A percentile compares a stretch with the other conserved stretches of the same genome.
phyloP scores from a whole-genome alignment of 1,140 invertebrate genomes.

The Drosophila nasuta region DNA sequence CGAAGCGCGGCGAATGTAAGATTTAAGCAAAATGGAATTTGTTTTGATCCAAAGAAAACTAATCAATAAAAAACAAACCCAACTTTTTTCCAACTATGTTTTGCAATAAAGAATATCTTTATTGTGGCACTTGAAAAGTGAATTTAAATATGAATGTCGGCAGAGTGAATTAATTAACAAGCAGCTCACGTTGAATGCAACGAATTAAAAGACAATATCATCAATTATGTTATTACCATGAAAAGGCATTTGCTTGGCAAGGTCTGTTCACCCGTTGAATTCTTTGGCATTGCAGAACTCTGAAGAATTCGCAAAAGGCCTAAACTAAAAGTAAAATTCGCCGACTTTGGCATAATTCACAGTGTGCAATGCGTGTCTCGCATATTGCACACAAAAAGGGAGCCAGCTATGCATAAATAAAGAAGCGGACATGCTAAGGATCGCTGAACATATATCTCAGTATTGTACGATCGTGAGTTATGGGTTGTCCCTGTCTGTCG shows the following conservation, averaged over 20 bases:
- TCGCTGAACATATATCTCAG: slow-evolving; percentile 46
- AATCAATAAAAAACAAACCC: not conserved
- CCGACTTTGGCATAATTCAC: slow-evolving; percentile 37
- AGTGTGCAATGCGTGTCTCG: slow-evolving; percentile 69
- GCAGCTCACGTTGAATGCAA: slow-evolving; percentile 63
- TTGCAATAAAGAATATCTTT: slow-evolving; percentile 34
- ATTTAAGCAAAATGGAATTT: slow-evolving; percentile 34
- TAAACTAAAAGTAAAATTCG: slow-evolving; percentile 27
- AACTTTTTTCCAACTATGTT: too few species aligned
- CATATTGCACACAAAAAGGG: slow-evolving; percentile 32
- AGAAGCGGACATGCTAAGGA: slow-evolving; percentile 73
- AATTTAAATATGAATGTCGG: slow-evolving; percentile 33
- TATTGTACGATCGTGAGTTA: slow-evolving; percentile 65
- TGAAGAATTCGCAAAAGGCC: slow-evolving; percentile 28
- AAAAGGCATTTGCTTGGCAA: slow-evolving; percentile 33
- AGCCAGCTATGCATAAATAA: slow-evolving; percentile 63
- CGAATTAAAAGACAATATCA: slow-evolving; percentile 85
- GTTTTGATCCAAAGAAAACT: slow-evolving; percentile 26
- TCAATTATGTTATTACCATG: slow-evolving; percentile 82
- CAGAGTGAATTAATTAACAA: slow-evolving; percentile 50
- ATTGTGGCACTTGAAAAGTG: slow-evolving; percentile 31
- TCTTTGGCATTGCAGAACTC: slow-evolving; percentile 53
- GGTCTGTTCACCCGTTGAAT: slow-evolving; percentile 18
- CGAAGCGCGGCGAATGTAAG: slow-evolving; percentile 21
- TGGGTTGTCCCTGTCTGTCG: slow-evolving; percentile 84